Base-by-base conservation (phyloP, 2,113 vertebrate genomes). In the Sinosuthora webbiana region DNA sequence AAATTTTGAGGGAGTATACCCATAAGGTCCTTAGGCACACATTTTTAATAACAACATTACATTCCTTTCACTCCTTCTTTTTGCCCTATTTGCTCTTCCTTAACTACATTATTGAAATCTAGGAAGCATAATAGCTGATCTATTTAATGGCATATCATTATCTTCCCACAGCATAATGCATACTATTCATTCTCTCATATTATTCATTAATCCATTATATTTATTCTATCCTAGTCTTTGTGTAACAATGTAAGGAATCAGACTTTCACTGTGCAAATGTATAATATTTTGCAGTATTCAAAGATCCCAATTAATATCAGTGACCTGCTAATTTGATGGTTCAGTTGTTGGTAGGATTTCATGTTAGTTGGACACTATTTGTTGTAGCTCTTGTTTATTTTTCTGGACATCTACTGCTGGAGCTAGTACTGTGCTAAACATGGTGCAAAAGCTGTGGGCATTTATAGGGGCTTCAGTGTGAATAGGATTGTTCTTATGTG, bases 91-190 rank as follows among this genome's bases (percentile, higher is more conserved):
- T 90, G 37, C 62, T 96, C 56, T 90, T 74, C 79, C 53, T 85
- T 56, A 91, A 90, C 74, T 96, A 56, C 68, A 62, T 97, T 96
- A 95, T 94, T 95, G 96, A 90, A 95, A 96, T 83, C 95, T 95
- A 76, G 70, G 92, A 90, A 95, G 85, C 77, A 73, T 87, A 96
- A 96, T 95, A 96, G 83, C 73, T 16, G 17, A 41, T 96, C 67
- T 96, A 33, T 89, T 92, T 97, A 93, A 64, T 86, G 67, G 30
- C 73, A 67, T 28, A 85, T 92, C 47, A 95, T 95, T 97, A 89
- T 93, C 50, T 93, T 96, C 91, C 59, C 31, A 88, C 88, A 96
- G 53, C 56, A 87, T 81, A 97, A 80, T 94, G 39, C 42, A 73
- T 28, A 49, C 70, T 92, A 77, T 93, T 97, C 49, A 94, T 94